A percentile compares a stretch with the other conserved stretches of the same genome.
These are phyloP conservation scores for Zophobas atratus DNA, from an alignment of 1,140 invertebrate species.

Conservation along the genomic window DNA sequence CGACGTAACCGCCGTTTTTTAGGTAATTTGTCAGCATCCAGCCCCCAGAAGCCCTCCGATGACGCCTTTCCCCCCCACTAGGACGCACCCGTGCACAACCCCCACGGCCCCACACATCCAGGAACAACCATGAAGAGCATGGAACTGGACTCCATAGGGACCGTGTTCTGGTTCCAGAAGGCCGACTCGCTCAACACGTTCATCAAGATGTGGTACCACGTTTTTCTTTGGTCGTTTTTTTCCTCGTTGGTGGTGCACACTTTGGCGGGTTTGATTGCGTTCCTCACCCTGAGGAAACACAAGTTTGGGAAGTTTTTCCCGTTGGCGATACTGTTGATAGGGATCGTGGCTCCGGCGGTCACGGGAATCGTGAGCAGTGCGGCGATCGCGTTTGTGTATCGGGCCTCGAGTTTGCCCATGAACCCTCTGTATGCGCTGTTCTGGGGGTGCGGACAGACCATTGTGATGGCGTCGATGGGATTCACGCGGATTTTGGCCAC, in stretches of 20 bases:
- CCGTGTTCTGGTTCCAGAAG: slow-evolving; percentile 75
- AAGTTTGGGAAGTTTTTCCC: slow-evolving; percentile 95
- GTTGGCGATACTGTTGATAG: slow-evolving; percentile 89
- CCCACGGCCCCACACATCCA: no score
- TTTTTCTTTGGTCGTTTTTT: slow-evolving; percentile 94
- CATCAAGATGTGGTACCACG: slow-evolving; percentile 96
- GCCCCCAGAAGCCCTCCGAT: no score
- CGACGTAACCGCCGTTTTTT: no score
- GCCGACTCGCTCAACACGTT: slow-evolving; percentile 76
- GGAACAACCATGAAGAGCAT: slow-evolving; percentile 58
- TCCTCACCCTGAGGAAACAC: slow-evolving; percentile 91
- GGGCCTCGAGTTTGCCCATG: slow-evolving; percentile 90
- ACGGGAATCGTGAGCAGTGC: slow-evolving; percentile 93
- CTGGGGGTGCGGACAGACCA: slow-evolving; percentile 95
- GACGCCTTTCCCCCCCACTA: no score
- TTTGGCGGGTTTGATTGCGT: slow-evolving; percentile 88
- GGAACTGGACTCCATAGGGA: slow-evolving; percentile 76
- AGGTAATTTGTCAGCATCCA: no score
- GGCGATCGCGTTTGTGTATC: slow-evolving; percentile 93
- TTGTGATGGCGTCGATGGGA: slow-evolving; percentile 88
- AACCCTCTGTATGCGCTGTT: slow-evolving; percentile 90
- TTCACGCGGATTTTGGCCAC: slow-evolving; percentile 95
- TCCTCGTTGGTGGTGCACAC: slow-evolving; percentile 94
- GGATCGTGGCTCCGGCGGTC: slow-evolving; percentile 86
- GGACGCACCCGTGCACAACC: no score